Evolutionary conservation across 2,113 vertebrate genomes (phyloP).

Genomic region (Rhizomys pruinosus): DNA sequence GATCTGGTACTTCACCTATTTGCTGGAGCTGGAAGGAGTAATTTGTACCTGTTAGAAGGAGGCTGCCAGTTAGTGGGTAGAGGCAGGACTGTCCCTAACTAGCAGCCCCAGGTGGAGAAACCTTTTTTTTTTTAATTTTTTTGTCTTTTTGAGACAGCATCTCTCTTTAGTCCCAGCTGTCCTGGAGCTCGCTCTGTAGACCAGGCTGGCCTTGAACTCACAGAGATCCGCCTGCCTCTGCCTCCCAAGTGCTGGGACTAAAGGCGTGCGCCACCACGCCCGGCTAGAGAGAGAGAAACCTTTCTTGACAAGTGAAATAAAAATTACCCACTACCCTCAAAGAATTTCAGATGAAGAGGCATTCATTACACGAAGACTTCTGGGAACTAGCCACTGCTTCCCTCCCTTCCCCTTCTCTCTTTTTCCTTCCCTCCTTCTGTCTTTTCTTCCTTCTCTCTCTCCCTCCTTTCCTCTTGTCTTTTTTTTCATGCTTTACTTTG

Average conservation of each 20-base stretch:
- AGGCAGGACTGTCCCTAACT: neutral
- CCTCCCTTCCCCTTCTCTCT: no score
- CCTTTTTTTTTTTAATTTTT: no score
- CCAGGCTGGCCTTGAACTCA: no score
- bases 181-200: no score
- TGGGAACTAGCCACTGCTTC: neutral
- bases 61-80: neutral
- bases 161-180: no score
- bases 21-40: neutral
- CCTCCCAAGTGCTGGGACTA: no score
- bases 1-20: neutral
- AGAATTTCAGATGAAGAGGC: neutral
- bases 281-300: constrained; percentile 12
- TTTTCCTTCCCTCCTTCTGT: no score
- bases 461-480: neutral
- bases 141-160: no score
- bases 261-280: no score
- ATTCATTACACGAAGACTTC: neutral
- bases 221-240: no score
- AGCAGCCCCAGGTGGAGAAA: neutral
- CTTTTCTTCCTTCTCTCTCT: neutral
- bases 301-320: neutral
- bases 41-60: neutral
- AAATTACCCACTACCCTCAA: neutral
- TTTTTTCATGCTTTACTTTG: neutral